Evolutionary conservation across 2,888 invertebrate species (phyloP).

Genomic region (Pecten maximus): DNA sequence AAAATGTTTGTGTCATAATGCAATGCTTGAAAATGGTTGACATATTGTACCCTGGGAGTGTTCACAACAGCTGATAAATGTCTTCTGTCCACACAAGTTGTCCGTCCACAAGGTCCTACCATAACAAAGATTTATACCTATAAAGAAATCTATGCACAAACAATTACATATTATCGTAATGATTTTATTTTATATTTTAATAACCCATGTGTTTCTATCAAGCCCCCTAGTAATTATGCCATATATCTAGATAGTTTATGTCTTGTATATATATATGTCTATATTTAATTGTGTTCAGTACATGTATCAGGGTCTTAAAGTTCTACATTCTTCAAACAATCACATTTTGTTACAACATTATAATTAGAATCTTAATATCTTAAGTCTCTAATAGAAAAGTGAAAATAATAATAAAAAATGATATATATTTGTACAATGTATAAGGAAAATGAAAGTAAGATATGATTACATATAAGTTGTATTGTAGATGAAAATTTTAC

Average conservation of each 20-base stretch:
- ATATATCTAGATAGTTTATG: not conserved
- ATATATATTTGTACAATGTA: not conserved
- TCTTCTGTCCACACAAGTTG: not conserved
- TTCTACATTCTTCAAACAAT: not conserved
- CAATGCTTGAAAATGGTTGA: not conserved
- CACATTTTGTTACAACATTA: too few species aligned
- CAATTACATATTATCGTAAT: not conserved
- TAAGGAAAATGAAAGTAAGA: too few species aligned
- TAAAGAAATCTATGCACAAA: not conserved
- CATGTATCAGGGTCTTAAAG: not conserved
- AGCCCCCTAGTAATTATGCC: not conserved
- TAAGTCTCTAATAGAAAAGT: too few species aligned
- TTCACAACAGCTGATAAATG: not conserved
- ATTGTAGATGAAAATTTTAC: too few species aligned
- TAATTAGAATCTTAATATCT: too few species aligned
- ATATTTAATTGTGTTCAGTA: not conserved
- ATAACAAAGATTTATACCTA: not conserved
- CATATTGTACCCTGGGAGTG: not conserved
- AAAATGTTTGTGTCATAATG: conserved; percentile 11
- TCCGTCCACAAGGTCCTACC: not conserved
- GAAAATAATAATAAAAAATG: too few species aligned
- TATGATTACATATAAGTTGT: too few species aligned
- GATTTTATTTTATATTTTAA: not conserved
- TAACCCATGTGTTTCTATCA: not conserved
- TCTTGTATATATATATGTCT: not conserved